Evolutionary conservation across 2,113 vertebrate genomes (phyloP).

Genomic region (Sylvilagus bachmani): DNA sequence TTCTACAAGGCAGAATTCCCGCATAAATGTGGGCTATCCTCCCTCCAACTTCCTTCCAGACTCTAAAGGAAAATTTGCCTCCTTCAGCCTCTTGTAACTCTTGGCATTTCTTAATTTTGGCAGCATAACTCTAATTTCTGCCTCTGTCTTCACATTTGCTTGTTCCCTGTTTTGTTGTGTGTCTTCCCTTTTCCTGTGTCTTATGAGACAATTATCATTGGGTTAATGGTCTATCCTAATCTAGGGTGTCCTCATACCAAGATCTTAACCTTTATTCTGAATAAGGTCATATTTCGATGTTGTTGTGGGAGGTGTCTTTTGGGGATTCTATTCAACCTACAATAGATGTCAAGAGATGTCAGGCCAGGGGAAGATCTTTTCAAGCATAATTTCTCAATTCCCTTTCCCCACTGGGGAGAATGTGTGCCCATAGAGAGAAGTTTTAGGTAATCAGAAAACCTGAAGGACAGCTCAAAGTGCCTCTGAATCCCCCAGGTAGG

Average conservation of each 20-base stretch:
- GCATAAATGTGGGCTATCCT: neutral
- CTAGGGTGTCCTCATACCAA: neutral
- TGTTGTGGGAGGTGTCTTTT: neutral
- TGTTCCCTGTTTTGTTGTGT: neutral
- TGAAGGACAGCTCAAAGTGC: neutral
- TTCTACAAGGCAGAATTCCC: neutral
- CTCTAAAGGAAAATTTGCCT: neutral
- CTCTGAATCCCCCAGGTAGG: neutral
- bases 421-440: neutral
- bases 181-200: conserved; percentile 26
- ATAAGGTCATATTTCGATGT: too few relatives aligned
- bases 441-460: neutral
- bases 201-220: neutral
- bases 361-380: neutral
- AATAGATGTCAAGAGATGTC: neutral
- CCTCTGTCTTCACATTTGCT: neutral
- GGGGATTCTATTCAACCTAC: neutral
- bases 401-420: neutral
- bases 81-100: neutral
- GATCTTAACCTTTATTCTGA: neutral
- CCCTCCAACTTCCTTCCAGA: neutral
- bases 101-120: neutral
- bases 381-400: neutral
- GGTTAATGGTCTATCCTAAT: neutral
- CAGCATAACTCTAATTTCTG: neutral